Evolutionary conservation across 2,113 vertebrate species (phyloP).

Genomic region (Oreochromis aureus): DNA sequence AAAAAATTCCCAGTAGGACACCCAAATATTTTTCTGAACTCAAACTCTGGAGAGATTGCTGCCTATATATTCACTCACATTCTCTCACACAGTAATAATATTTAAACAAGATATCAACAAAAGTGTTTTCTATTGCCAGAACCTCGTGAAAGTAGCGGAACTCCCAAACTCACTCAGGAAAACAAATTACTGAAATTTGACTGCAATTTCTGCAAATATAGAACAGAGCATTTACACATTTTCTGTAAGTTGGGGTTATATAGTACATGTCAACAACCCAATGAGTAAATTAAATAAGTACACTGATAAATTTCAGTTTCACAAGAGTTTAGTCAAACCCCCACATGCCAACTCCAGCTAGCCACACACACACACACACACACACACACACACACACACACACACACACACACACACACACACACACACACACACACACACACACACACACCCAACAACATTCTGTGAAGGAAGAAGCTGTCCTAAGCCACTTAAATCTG

Average conservation of each 20-base stretch:
- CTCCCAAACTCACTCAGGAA: neutral
- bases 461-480: constrained; percentile 53
- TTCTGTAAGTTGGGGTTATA: neutral
- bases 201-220: neutral
- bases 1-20: neutral
- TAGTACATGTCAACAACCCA: neutral
- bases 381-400: no score
- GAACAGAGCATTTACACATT: neutral
- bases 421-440: neutral
- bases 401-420: neutral
- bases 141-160: neutral
- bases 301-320: neutral
- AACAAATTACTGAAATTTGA: neutral
- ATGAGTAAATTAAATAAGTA: neutral
- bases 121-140: neutral
- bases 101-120: neutral
- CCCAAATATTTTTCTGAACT: neutral
- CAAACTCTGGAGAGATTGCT: neutral
- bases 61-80: neutral
- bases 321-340: neutral
- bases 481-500: constrained; percentile 71
- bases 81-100: neutral
- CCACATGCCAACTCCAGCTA: neutral
- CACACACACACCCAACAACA: neutral
- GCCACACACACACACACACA: neutral